These are phyloP conservation scores for Boloria euphrosyne DNA, from an alignment of 2,888 invertebrate genomes.

Conservation along the genomic window DNA sequence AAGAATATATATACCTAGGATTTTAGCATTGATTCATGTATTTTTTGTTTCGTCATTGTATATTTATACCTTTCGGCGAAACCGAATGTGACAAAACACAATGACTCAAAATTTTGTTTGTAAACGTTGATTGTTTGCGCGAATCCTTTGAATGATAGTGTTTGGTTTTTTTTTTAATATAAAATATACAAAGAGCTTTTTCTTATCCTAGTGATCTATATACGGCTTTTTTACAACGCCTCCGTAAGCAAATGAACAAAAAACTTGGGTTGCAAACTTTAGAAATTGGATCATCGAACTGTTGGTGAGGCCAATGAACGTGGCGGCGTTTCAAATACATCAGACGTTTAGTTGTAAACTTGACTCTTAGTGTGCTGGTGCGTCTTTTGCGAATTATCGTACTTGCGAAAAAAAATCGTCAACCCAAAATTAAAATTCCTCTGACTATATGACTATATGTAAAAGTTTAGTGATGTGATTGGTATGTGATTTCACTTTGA, in stretches of 20 bases:
- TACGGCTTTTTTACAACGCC: constrained; percentile 59
- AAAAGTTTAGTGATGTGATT: constrained; percentile 13
- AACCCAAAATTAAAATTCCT: neutral
- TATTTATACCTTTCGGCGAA: neutral
- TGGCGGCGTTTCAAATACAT: constrained; percentile 49
- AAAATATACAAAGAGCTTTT: constrained; percentile 43
- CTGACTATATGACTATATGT: neutral
- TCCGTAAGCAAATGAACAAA: constrained; percentile 65
- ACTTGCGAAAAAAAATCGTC: constrained; percentile 15
- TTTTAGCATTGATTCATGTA: too few relatives aligned
- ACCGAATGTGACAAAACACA: too few relatives aligned
- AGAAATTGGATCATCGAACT: constrained; percentile 77
- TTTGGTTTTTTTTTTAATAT: neutral
- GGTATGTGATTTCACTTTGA: neutral
- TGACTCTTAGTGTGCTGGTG: constrained; percentile 36
- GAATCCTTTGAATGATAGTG: too few relatives aligned
- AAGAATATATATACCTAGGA: too few relatives aligned
- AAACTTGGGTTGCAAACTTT: constrained; percentile 61
- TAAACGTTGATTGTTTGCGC: neutral
- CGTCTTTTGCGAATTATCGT: constrained; percentile 33
- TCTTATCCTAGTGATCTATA: constrained; percentile 58
- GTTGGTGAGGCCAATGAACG: constrained; percentile 67
- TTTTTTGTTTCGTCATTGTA: too few relatives aligned
- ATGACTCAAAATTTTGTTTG: neutral
- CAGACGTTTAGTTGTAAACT: constrained; percentile 42